phyloP scores from a whole-genome alignment of 2,888 invertebrate species.

The Augiades crinisus region DNA sequence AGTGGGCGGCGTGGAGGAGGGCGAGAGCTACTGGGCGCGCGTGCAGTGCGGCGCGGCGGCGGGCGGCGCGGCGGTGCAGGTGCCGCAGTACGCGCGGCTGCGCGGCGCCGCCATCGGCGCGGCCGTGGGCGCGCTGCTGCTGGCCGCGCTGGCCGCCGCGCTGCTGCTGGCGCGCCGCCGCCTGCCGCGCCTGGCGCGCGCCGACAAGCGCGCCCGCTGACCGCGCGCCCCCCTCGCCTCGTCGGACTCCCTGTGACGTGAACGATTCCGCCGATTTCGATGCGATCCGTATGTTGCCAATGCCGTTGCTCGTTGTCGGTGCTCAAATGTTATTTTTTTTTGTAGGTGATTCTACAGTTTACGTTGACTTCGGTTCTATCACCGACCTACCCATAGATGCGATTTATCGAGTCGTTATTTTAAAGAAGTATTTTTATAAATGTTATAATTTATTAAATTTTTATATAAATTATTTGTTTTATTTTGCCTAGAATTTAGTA shows the following conservation, averaged over 20 bases:
- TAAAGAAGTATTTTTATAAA: conserved; percentile 19
- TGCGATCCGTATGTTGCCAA: neutral
- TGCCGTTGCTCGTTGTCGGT: conserved; percentile 3
- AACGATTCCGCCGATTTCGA: neutral
- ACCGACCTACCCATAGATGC: neutral
- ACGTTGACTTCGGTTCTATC: neutral
- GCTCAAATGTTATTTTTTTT: neutral
- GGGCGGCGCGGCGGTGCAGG: conserved; percentile 83
- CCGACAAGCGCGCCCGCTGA: conserved; percentile 41
- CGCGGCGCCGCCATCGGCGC: conserved; percentile 87
- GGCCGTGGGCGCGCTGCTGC: conserved; percentile 85
- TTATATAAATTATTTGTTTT: conserved; percentile 15
- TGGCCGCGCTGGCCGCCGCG: conserved; percentile 83
- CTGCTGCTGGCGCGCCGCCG: conserved; percentile 68
- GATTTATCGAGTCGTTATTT: neutral
- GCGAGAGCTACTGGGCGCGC: conserved; percentile 87
- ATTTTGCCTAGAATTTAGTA: conserved; percentile 18
- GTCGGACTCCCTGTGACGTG: neutral
- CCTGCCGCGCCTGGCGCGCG: conserved; percentile 33
- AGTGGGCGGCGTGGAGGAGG: conserved; percentile 87
- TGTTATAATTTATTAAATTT: conserved; percentile 20
- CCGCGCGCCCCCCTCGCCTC: neutral
- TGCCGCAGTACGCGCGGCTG: conserved; percentile 87
- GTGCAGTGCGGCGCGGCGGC: conserved; percentile 86
- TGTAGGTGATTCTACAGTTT: neutral